Evolutionary conservation across 2,113 vertebrate genomes (phyloP).

Genomic region (Plecotus auritus): DNA sequence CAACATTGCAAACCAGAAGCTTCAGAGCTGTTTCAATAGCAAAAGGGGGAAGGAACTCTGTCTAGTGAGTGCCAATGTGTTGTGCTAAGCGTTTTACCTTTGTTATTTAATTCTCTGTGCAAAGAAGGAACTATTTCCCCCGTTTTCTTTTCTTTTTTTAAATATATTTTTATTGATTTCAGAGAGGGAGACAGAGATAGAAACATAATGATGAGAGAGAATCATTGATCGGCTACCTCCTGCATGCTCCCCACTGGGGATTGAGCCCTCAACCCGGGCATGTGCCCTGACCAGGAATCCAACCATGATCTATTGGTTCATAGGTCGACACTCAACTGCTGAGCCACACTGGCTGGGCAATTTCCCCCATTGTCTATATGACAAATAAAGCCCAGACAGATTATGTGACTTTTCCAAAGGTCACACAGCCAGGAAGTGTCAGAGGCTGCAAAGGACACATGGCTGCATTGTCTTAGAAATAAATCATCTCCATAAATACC

Average conservation of each 20-base stretch:
- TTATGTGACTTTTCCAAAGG: not conserved
- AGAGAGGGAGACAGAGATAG: too few species aligned
- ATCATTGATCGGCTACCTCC: too few species aligned
- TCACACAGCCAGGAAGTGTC: not conserved
- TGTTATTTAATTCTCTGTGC: not conserved
- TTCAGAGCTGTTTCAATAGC: not conserved
- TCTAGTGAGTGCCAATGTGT: not conserved
- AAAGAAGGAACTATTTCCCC: not conserved
- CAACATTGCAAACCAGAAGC: not conserved
- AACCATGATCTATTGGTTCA: too few species aligned
- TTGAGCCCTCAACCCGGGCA: too few species aligned
- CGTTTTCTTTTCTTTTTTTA: not conserved
- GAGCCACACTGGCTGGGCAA: too few species aligned
- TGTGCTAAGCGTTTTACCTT: not conserved
- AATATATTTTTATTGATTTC: too few species aligned
- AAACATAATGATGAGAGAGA: too few species aligned
- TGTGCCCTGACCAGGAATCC: too few species aligned
- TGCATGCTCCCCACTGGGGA: too few species aligned
- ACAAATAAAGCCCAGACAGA: not conserved
- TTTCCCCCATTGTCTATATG: not conserved
- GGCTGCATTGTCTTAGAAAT: not conserved
- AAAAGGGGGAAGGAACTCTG: not conserved
- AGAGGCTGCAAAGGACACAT: not conserved
- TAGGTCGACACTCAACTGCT: too few species aligned
- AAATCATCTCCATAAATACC: not conserved